These are phyloP conservation scores for Dexiosoma caninum DNA, from an alignment of 2,888 invertebrate species.

Conservation along the genomic window DNA sequence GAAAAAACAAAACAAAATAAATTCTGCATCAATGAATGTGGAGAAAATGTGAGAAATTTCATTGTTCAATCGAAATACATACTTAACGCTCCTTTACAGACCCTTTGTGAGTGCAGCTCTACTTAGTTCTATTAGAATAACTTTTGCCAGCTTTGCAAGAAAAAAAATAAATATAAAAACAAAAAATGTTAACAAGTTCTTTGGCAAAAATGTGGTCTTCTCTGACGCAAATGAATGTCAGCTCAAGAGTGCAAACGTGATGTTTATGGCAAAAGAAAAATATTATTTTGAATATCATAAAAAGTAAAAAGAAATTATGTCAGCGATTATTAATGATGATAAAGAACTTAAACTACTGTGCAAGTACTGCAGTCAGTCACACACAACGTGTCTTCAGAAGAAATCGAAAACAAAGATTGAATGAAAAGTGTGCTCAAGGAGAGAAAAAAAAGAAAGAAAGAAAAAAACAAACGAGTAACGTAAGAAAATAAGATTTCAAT, in stretches of 20 bases:
- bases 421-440: slow-evolving; percentile 27
- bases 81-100: too few relatives aligned
- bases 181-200: neutral
- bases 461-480: too few relatives aligned
- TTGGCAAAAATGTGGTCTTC: neutral
- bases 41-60: neutral
- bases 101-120: neutral
- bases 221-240: slow-evolving; percentile 61
- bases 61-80: too few relatives aligned
- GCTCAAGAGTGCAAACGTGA: slow-evolving; percentile 64
- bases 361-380: neutral
- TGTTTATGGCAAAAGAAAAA: slow-evolving; percentile 50
- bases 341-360: slow-evolving; percentile 20
- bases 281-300: slow-evolving; percentile 20
- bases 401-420: slow-evolving; percentile 16
- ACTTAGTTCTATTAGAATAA: neutral
- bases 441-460: neutral
- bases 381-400: neutral
- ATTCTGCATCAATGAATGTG: neutral
- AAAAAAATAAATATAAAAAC: too few relatives aligned
- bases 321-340: slow-evolving; percentile 51
- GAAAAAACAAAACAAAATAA: neutral
- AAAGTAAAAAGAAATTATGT: slow-evolving; percentile 33
- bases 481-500: slow-evolving; percentile 50
- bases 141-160: neutral